phyloP scores from a whole-genome alignment of 2,113 vertebrate genomes.

The Gallinago undulata region DNA sequence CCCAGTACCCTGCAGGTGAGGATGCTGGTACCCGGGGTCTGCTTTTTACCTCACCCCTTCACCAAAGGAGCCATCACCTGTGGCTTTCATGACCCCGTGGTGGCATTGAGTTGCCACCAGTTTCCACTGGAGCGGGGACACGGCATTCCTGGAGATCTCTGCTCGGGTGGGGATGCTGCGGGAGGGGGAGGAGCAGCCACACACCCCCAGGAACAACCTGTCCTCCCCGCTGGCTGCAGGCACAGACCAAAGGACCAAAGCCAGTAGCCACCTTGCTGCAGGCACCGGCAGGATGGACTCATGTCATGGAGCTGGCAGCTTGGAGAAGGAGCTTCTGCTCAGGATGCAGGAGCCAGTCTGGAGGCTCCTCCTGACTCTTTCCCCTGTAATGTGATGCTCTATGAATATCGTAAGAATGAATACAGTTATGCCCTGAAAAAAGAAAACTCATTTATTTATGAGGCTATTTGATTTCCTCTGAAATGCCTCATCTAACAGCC shows the following conservation, averaged over 20 bases:
- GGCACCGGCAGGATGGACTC: background rate
- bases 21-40: background rate
- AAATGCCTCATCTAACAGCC: constrained; percentile 52
- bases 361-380: background rate
- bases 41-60: background rate
- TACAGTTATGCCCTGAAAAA: constrained; percentile 1
- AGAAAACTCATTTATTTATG: constrained; percentile 52
- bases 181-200: background rate
- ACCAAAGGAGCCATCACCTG: background rate
- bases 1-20: background rate
- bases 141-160: background rate
- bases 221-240: background rate
- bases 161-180: background rate
- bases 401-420: constrained; percentile 1
- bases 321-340: background rate
- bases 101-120: background rate
- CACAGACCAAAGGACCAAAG: background rate
- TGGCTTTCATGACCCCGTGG: accelerated
- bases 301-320: background rate
- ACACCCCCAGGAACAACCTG: accelerated
- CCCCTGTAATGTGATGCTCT: background rate
- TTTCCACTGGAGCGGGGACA: background rate
- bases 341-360: background rate
- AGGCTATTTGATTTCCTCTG: constrained; percentile 39
- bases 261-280: background rate